Evolutionary conservation across 1,140 invertebrate species (phyloP).

Genomic region (Thereuonema tuberculata): DNA sequence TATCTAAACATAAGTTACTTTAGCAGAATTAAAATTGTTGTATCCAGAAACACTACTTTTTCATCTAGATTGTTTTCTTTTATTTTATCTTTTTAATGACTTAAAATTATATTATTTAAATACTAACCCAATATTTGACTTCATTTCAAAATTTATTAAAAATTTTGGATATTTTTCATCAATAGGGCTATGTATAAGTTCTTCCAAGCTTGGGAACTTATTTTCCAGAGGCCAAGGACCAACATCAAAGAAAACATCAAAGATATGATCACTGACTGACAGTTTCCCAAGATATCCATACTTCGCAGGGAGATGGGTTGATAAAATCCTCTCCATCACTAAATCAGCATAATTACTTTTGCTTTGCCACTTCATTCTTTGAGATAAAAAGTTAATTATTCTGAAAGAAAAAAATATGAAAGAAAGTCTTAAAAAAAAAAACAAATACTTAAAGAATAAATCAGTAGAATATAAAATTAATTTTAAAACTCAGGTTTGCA

Average conservation of each 20-base stretch:
- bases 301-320: conserved; percentile 1
- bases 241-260: background rate
- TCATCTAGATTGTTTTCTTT: too few relatives aligned
- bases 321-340: background rate
- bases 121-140: too few relatives aligned
- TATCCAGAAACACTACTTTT: too few relatives aligned
- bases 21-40: too few relatives aligned
- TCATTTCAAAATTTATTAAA: background rate
- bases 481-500: too few relatives aligned
- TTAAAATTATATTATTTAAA: too few relatives aligned
- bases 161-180: background rate
- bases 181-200: background rate
- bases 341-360: conserved; percentile 1
- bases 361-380: background rate
- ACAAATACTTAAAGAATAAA: too few relatives aligned
- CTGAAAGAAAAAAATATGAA: background rate
- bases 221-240: background rate
- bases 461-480: too few relatives aligned
- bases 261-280: background rate
- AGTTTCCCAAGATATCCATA: conserved; percentile 1
- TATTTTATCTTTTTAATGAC: too few relatives aligned
- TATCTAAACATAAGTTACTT: too few relatives aligned
- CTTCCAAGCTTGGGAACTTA: background rate
- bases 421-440: too few relatives aligned
- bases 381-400: background rate